A percentile compares a stretch with the other conserved stretches of the same genome.
Evolutionary conservation across 2,888 invertebrate genomes (phyloP).

Genomic region (Lepeophtheirus nordmannii): DNA sequence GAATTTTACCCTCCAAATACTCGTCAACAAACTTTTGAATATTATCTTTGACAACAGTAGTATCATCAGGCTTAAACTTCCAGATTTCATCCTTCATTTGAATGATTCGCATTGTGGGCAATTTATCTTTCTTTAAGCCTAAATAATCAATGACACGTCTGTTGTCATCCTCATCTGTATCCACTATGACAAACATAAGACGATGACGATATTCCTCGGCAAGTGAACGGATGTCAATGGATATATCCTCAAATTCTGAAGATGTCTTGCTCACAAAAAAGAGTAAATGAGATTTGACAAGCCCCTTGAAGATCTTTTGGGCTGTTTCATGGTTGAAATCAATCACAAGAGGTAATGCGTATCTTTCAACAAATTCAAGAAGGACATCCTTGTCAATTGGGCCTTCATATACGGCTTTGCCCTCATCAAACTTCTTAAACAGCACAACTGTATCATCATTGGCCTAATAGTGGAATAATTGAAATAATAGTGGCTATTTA

Average conservation of each 20-base stretch:
- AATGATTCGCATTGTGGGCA: constrained; percentile 75
- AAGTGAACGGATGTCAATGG: constrained; percentile 59
- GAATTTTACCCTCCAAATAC: constrained; percentile 66
- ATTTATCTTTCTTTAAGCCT: constrained; percentile 80
- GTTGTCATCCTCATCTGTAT: constrained; percentile 87
- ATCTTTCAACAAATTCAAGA: constrained; percentile 62
- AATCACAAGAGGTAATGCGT: constrained; percentile 73
- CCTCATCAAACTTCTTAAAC: constrained; percentile 58
- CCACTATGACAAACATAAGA: constrained; percentile 85
- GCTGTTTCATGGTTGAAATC: constrained; percentile 96
- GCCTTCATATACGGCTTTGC: constrained; percentile 52
- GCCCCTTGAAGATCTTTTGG: constrained; percentile 88
- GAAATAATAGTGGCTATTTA: background rate
- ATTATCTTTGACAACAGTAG: constrained; percentile 51
- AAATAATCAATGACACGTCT: constrained; percentile 96
- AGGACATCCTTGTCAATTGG: constrained; percentile 51
- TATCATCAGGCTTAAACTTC: constrained; percentile 76
- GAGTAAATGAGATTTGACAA: constrained; percentile 81
- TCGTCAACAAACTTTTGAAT: constrained; percentile 57
- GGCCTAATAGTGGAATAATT: background rate
- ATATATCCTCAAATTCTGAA: constrained; percentile 61
- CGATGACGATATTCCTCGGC: constrained; percentile 78
- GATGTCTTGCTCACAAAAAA: constrained; percentile 70
- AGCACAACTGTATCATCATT: constrained; percentile 45
- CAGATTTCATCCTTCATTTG: constrained; percentile 90